Evolutionary conservation across 2,113 vertebrate species (phyloP).

Genomic region (Blennius ocellaris): DNA sequence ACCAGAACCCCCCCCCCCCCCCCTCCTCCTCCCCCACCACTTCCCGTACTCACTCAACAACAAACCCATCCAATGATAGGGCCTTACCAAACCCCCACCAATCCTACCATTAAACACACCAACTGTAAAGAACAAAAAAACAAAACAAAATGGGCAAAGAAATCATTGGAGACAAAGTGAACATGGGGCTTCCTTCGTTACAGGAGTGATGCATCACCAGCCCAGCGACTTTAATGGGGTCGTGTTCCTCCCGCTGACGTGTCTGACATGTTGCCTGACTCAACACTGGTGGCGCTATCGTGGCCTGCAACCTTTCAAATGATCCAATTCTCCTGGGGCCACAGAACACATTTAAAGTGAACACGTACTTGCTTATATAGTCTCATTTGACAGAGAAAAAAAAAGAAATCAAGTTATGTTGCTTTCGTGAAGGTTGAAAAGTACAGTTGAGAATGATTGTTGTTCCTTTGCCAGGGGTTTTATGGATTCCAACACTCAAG

Average conservation of each 20-base stretch:
- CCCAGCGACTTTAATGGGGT: constrained; percentile 5
- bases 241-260: constrained; percentile 25
- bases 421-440: too few species aligned
- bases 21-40: too few species aligned
- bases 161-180: neutral
- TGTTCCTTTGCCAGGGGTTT: too few species aligned
- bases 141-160: neutral
- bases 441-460: too few species aligned
- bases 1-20: constrained; percentile 70
- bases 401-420: too few species aligned
- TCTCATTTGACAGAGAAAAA: too few species aligned
- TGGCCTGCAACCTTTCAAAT: too few species aligned
- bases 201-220: constrained; percentile 42
- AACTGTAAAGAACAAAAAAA: constrained; percentile 19
- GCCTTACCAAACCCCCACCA: constrained; percentile 81
- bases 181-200: constrained; percentile 1
- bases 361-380: too few species aligned
- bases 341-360: too few species aligned
- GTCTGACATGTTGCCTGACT: neutral
- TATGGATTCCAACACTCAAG: too few species aligned
- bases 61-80: constrained; percentile 59
- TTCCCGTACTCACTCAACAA: constrained; percentile 43
- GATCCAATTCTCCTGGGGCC: too few species aligned
- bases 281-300: too few species aligned
- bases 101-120: constrained; percentile 50